Conservation (phyloP, 2,797 vertebrate genomes). For the Gymnodraco acuticeps region DNA sequence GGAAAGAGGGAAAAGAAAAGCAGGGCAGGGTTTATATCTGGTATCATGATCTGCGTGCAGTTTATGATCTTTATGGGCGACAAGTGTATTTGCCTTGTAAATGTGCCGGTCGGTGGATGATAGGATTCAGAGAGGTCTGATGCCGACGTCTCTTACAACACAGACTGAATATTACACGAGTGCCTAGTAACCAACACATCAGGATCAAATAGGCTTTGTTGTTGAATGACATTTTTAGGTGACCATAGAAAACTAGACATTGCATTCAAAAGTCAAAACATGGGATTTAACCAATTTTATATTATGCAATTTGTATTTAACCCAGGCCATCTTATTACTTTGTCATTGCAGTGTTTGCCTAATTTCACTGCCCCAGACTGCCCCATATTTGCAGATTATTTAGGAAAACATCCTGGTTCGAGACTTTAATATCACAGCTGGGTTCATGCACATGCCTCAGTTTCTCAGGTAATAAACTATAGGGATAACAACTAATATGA, state of each 20-base stretch:
- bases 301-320: constrained; percentile 9
- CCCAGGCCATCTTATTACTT: neutral
- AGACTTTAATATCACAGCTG: constrained; percentile 85
- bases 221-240: neutral
- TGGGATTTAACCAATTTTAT: neutral
- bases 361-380: constrained; percentile 65
- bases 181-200: constrained; percentile 24
- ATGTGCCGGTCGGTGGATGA: constrained; percentile 40
- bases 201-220: neutral
- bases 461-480: constrained; percentile 71
- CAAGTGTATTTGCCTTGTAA: constrained; percentile 71
- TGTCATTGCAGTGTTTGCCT: constrained; percentile 54
- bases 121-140: constrained; percentile 55
- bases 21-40: constrained; percentile 14
- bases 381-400: constrained; percentile 38
- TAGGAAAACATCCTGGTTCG: constrained; percentile 84
- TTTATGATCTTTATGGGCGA: constrained; percentile 35
- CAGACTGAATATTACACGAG: constrained; percentile 2
- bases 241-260: neutral
- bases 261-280: constrained; percentile 6
- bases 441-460: constrained; percentile 86
- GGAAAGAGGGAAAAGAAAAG: constrained; percentile 34
- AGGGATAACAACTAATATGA: constrained; percentile 40
- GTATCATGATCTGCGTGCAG: constrained; percentile 38
- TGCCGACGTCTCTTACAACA: constrained; percentile 5